Evolutionary conservation across 2,888 invertebrate genomes (phyloP), one percentile per base, ranked within the genome.

Genomic region (Plagiodera versicolora): DNA sequence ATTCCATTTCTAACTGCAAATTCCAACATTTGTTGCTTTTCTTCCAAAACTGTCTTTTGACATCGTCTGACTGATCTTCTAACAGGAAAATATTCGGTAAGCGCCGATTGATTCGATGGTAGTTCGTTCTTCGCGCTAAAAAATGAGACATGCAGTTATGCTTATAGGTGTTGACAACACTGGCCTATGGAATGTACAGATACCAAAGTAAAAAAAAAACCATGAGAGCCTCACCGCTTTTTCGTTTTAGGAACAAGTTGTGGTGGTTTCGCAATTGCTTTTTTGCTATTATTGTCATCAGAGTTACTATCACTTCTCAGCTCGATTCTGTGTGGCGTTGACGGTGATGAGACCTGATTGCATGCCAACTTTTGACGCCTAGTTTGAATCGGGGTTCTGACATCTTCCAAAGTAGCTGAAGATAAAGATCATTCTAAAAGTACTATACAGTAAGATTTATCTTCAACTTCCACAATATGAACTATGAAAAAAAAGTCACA

Each of bases 1-100:
- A 86, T 84, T 68, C 89, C 87, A 67, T 87, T 87, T 32, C 91
- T 81, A 48, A 95, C 85, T 67, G 90, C 89, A 67, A 88, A 84
- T 78, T 94, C 92, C 59, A 96, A 81, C 72, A 88, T 87, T 55
- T 89, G 84, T 83, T 92, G 90, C 78, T 91, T 91, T 77, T 95
- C 94, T 72, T 94, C 92, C 76, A 92, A 85, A 10, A 95, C 91
- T 70, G 86, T 89, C 73, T 89, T 90, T 67, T 92, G 91, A 45
- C 39, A 39, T 4, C 39, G 92, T 91, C 80, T 93, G 94, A 62
- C 95, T 75, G 95, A 95, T 65, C 95, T 85, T 56, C 96, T 85
- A 16, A 95, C 91, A 2, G 94, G 93, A 75, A 94, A 95, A 79
- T 89, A 96, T 68, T 95, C 94, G 28, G 71, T 71, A n/a, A 71